phyloP scores from a whole-genome alignment of 2,888 invertebrate genomes.

The Diplolepis rosae region DNA sequence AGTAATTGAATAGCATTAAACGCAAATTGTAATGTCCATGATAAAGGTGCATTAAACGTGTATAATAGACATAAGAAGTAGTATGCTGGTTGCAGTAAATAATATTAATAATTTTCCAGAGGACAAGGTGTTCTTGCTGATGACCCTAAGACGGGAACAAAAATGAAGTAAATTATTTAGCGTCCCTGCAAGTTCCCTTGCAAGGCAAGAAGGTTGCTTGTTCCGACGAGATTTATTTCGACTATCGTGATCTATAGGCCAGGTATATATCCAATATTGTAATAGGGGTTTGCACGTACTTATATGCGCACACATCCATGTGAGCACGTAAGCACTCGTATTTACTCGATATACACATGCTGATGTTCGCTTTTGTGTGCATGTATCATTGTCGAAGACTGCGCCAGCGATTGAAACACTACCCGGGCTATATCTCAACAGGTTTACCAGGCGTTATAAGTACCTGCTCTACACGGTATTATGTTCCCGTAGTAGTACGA shows the following conservation, averaged over 20 bases:
- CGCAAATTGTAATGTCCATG: background rate
- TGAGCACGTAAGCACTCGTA: conserved; percentile 23
- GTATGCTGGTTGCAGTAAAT: conserved; percentile 20
- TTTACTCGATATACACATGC: conserved; percentile 21
- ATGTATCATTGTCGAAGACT: conserved; percentile 66
- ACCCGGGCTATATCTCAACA: conserved; percentile 72
- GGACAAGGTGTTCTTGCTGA: conserved; percentile 14
- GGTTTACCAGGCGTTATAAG: conserved; percentile 70
- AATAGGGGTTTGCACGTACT: conserved; percentile 67
- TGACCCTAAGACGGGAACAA: conserved; percentile 37
- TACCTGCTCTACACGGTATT: conserved; percentile 68
- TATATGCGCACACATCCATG: conserved; percentile 41
- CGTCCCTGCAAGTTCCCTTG: conserved; percentile 46
- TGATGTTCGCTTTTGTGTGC: conserved; percentile 28
- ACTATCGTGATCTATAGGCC: conserved; percentile 70
- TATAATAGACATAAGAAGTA: background rate
- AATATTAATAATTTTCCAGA: conserved; percentile 22
- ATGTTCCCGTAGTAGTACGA: conserved; percentile 53
- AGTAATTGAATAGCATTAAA: background rate
- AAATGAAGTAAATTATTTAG: conserved; percentile 59
- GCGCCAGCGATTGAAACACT: conserved; percentile 70
- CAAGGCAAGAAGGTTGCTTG: conserved; percentile 63
- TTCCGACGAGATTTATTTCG: conserved; percentile 70
- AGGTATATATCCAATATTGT: conserved; percentile 70
- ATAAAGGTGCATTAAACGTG: background rate